Evolutionary conservation across 2,888 invertebrate genomes (phyloP).

Genomic region (Stramonita haemastoma): DNA sequence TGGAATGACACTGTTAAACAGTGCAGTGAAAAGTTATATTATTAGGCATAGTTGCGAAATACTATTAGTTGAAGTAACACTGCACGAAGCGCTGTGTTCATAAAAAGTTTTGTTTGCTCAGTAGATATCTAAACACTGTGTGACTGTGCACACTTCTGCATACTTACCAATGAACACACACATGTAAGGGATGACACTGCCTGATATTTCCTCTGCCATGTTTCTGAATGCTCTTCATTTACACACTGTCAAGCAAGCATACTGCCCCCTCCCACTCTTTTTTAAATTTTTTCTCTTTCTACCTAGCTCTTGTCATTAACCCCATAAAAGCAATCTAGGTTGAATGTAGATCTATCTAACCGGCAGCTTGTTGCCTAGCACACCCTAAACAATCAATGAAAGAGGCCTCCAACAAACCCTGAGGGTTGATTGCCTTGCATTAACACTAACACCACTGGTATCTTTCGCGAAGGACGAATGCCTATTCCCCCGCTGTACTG

Average conservation of each 20-base stretch:
- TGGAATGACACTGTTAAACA: not conserved
- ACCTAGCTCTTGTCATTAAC: not conserved
- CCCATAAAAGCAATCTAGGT: not conserved
- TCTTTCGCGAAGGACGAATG: not conserved
- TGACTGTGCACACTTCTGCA: no score
- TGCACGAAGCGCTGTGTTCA: no score
- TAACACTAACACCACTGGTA: not conserved
- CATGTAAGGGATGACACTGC: constrained; percentile 40
- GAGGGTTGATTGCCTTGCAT: no score
- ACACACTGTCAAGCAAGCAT: not conserved
- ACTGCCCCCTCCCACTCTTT: not conserved
- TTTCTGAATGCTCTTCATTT: not conserved
- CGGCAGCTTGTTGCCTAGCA: not conserved
- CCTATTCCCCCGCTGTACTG: not conserved
- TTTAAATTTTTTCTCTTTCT: not conserved
- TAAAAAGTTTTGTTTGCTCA: no score
- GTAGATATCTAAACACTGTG: no score
- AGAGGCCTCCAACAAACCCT: not conserved
- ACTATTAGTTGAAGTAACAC: no score
- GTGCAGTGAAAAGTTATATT: no score
- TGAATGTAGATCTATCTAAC: not conserved
- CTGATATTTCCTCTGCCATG: constrained; percentile 36
- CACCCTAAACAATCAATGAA: not conserved
- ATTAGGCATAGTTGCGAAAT: no score
- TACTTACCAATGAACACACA: constrained; percentile 43